These are phyloP conservation scores for Urocyon cinereoargenteus DNA, from an alignment of 2,797 vertebrate species.

Conservation along the genomic window DNA sequence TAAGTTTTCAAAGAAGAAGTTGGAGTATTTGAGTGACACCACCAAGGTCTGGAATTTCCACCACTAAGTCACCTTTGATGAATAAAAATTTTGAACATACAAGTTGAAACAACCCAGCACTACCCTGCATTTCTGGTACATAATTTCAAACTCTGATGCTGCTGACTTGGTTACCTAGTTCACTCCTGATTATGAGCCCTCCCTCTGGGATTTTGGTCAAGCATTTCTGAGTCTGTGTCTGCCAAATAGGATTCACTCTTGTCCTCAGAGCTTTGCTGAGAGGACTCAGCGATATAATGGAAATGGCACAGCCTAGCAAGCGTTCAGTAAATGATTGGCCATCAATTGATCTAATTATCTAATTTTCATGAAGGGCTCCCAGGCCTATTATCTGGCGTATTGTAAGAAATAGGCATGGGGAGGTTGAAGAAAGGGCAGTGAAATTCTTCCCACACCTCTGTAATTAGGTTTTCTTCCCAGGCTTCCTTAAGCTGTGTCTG, in stretches of 20 bases:
- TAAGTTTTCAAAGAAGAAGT: conserved; percentile 37
- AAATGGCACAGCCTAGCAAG: neutral
- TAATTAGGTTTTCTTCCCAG: neutral
- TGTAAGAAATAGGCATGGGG: conserved; percentile 19
- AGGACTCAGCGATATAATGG: neutral
- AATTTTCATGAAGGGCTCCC: neutral
- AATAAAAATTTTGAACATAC: neutral
- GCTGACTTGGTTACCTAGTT: neutral
- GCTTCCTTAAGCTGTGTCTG: neutral
- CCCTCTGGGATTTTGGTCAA: neutral
- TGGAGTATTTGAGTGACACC: conserved; percentile 48
- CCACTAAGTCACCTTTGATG: neutral
- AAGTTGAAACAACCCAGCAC: neutral
- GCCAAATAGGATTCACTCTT: neutral
- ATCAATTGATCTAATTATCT: neutral
- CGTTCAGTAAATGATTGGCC: conserved; percentile 6
- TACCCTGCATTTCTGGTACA: neutral
- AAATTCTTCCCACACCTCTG: neutral
- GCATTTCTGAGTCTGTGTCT: conserved; percentile 19
- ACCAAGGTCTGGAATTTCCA: conserved; percentile 40
- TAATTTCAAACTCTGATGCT: neutral
- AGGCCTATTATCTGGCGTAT: neutral
- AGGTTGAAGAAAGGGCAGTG: neutral
- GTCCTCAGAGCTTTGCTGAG: neutral
- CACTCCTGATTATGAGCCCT: neutral